A percentile compares a stretch with the other conserved stretches of the same genome.
phyloP scores from a whole-genome alignment of 2,888 invertebrate genomes.

The Dimorphilus gyrociliatus region DNA sequence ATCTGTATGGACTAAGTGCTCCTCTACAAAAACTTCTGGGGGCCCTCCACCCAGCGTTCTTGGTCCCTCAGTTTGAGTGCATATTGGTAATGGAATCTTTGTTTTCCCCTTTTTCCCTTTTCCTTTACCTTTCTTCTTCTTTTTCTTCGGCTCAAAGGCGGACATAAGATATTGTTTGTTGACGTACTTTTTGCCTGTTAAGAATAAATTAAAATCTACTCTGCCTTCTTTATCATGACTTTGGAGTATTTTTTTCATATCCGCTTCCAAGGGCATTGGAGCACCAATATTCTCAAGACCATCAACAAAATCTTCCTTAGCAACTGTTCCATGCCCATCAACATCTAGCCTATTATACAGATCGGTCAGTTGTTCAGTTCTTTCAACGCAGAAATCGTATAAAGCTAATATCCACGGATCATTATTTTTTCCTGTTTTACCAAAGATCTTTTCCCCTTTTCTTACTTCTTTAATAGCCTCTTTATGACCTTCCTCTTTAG shows the following conservation, averaged over 20 bases:
- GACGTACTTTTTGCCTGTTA: constrained; percentile 34
- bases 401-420: constrained; percentile 30
- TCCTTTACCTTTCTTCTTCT: constrained; percentile 30
- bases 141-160: constrained; percentile 35
- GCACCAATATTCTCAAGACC: constrained; percentile 21
- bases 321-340: constrained; percentile 21
- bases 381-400: constrained; percentile 29
- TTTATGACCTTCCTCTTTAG: constrained; percentile 34
- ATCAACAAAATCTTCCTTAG: constrained; percentile 24
- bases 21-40: constrained; percentile 27
- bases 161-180: constrained; percentile 34
- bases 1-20: constrained; percentile 33
- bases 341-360: constrained; percentile 27
- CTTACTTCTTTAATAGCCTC: constrained; percentile 32
- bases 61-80: constrained; percentile 26
- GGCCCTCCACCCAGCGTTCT: constrained; percentile 31
- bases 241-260: constrained; percentile 20
- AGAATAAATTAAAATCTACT: constrained; percentile 32
- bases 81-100: constrained; percentile 35
- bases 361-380: constrained; percentile 18
- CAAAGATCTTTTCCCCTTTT: constrained; percentile 35
- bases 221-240: constrained; percentile 26
- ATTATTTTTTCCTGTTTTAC: constrained; percentile 30
- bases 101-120: constrained; percentile 31
- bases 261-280: constrained; percentile 23